These are phyloP conservation scores for Merops nubicus DNA, from an alignment of 2,113 vertebrate species.

Conservation along the genomic window DNA sequence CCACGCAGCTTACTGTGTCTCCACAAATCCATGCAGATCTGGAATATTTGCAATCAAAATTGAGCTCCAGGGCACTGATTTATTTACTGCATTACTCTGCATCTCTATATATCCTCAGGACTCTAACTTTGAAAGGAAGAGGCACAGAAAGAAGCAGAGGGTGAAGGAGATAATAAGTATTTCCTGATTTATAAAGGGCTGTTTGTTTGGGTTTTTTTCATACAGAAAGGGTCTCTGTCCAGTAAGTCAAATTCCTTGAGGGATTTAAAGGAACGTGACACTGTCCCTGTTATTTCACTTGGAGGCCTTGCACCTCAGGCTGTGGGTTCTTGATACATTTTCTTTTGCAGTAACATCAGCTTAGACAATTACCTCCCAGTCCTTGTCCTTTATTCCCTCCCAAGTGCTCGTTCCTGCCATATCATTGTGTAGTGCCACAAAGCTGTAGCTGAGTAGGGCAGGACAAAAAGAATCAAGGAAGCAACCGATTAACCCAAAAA, in stretches of 20 bases:
- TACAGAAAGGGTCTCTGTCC: neutral
- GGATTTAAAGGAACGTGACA: slow-evolving; percentile 34
- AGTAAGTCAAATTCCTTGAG: slow-evolving; percentile 3
- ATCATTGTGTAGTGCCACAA: neutral
- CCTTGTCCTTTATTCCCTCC: neutral
- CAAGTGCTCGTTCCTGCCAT: neutral
- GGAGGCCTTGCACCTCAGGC: neutral
- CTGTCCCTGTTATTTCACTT: neutral
- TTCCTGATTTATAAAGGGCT: slow-evolving; percentile 25
- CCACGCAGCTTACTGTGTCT: accelerated
- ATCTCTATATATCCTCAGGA: neutral
- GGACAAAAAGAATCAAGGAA: neutral
- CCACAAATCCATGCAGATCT: neutral
- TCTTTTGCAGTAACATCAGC: neutral
- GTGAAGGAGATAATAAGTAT: neutral
- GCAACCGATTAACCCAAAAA: neutral
- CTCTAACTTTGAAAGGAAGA: neutral
- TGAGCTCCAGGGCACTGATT: neutral
- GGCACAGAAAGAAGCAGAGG: neutral
- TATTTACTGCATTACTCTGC: neutral
- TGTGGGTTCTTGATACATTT: neutral
- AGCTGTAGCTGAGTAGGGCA: neutral
- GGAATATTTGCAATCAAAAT: slow-evolving; percentile 3
- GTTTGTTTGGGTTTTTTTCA: neutral
- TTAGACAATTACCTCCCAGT: neutral